Percentiles rank a stretch among this genome's conserved stretches.
Evolutionary conservation across 2,797 vertebrate genomes (phyloP).

Genomic region (Enteromius radiatus): DNA sequence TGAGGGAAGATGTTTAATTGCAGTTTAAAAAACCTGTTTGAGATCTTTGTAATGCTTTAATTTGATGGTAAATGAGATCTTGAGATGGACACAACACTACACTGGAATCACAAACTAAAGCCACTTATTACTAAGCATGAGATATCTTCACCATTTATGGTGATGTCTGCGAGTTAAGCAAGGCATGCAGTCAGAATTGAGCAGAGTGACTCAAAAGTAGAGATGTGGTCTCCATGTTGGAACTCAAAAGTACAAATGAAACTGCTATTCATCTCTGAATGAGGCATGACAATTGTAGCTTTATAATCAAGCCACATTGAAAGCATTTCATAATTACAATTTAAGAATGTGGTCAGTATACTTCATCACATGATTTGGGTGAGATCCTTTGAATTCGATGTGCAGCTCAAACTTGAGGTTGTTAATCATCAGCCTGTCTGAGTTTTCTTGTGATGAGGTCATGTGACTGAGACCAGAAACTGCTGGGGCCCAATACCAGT

Average conservation of each 20-base stretch:
- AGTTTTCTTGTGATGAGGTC: conserved; percentile 16
- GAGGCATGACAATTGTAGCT: neutral
- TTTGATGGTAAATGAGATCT: neutral
- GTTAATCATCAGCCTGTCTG: neutral
- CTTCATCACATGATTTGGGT: neutral
- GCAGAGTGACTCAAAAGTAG: conserved; percentile 48
- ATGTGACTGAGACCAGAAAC: neutral
- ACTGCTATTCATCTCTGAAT: conserved; percentile 31
- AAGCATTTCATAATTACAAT: conserved; percentile 9
- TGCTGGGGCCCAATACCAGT: no score
- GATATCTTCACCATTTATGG: conserved; percentile 35
- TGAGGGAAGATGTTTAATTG: neutral
- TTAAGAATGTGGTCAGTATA: neutral
- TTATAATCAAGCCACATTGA: neutral
- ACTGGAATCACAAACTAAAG: neutral
- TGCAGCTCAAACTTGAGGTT: conserved; percentile 15
- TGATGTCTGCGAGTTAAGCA: conserved; percentile 23
- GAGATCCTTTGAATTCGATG: neutral
- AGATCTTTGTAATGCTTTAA: neutral
- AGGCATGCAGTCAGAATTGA: conserved; percentile 1
- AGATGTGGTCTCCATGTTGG: conserved; percentile 13
- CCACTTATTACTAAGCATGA: conserved; percentile 30
- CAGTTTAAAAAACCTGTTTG: neutral
- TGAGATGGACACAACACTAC: neutral
- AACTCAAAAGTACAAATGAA: conserved; percentile 13